A percentile compares a stretch with the other conserved stretches of the same genome.
phyloP scores from a whole-genome alignment of 2,797 vertebrate genomes.

The Takifugu rubripes region DNA sequence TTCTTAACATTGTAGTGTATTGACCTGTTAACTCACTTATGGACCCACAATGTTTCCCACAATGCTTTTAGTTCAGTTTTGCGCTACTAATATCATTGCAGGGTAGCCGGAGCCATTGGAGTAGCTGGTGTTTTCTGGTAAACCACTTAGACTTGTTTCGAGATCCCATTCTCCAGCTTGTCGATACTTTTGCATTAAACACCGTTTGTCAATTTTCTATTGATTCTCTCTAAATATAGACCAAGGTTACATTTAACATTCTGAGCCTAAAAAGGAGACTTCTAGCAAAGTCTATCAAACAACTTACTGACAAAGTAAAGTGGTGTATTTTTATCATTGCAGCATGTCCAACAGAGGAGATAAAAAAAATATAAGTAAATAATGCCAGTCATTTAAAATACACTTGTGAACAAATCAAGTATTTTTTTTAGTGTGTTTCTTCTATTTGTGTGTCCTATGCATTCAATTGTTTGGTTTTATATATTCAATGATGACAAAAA shows the following conservation, averaged over 20 bases:
- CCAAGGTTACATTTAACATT: conserved; percentile 4
- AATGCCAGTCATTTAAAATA: conserved; percentile 18
- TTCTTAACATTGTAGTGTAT: conserved; percentile 6
- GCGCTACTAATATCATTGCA: conserved; percentile 21
- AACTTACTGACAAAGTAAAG: not conserved
- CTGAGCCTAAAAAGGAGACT: not conserved
- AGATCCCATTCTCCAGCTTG: conserved; percentile 13
- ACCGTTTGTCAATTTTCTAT: conserved; percentile 14
- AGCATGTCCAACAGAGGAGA: conserved; percentile 7
- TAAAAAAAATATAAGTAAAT: not conserved
- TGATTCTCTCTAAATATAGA: conserved; percentile 28
- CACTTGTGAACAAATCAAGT: conserved; percentile 6
- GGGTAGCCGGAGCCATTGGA: conserved; percentile 5
- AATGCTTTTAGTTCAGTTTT: conserved; percentile 26
- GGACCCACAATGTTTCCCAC: conserved; percentile 7
- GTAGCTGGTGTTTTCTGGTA: conserved; percentile 11
- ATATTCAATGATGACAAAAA: not conserved
- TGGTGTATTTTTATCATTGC: conserved; percentile 13
- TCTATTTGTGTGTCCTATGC: no score
- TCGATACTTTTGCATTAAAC: conserved; percentile 3
- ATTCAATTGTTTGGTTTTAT: not conserved
- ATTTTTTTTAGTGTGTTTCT: conserved; percentile 6
- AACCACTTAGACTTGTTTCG: conserved; percentile 9
- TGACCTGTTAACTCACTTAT: not conserved
- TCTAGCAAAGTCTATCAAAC: conserved; percentile 1